Conservation (phyloP, 2,888 invertebrate genomes). For the Clostera curtula region DNA sequence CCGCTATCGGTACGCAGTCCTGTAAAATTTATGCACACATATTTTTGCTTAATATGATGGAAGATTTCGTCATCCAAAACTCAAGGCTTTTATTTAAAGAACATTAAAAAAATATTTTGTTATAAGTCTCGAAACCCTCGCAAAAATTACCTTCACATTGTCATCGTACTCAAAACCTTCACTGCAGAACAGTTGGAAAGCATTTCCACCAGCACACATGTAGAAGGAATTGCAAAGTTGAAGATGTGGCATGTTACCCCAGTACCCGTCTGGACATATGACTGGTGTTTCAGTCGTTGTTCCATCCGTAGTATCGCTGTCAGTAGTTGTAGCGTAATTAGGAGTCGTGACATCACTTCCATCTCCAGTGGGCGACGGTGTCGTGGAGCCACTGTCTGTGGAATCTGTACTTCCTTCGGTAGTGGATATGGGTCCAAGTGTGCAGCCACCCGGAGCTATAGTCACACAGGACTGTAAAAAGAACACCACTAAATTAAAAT, state of each 20-base stretch:
- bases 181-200: no score
- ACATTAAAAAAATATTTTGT: no score
- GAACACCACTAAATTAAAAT: neutral
- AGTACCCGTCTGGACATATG: slow-evolving; percentile 2
- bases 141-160: slow-evolving; percentile 9
- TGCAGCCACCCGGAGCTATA: slow-evolving; percentile 11
- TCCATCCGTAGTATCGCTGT: neutral
- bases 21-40: slow-evolving; percentile 6
- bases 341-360: neutral
- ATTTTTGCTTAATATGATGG: neutral
- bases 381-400: neutral
- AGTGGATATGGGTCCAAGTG: slow-evolving; percentile 1
- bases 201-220: no score
- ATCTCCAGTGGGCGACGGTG: neutral
- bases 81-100: neutral
- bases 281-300: neutral
- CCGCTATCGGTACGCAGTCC: slow-evolving; percentile 11
- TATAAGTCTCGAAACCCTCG: no score
- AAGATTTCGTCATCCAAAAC: neutral
- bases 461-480: slow-evolving; percentile 7
- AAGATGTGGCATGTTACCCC: slow-evolving; percentile 11
- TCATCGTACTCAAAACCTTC: no score
- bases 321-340: neutral
- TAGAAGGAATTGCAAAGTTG: no score
- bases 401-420: neutral